A percentile compares a stretch with the other conserved stretches of the same genome.
Conservation (phyloP, 2,113 vertebrate species). For the Capra hircus region DNA sequence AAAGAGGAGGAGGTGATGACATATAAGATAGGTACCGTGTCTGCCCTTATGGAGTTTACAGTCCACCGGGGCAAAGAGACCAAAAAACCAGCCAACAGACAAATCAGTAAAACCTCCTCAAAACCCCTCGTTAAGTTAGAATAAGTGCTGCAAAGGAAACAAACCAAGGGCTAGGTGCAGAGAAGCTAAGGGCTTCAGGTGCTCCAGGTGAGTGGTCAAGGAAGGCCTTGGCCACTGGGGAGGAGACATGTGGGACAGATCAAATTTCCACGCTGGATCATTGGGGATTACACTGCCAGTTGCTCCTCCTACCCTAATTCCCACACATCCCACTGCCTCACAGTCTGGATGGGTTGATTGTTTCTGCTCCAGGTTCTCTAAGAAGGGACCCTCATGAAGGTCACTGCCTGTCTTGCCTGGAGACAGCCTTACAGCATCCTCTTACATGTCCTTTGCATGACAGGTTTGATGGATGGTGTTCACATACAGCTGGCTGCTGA, state of each 20-base stretch:
- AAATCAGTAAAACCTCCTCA: background rate
- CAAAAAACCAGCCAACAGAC: background rate
- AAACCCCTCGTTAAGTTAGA: background rate
- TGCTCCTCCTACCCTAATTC: background rate
- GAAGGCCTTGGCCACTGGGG: background rate
- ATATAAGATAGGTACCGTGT: accelerated
- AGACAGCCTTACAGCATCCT: background rate
- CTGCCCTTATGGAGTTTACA: background rate
- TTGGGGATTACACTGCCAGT: background rate
- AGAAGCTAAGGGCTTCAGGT: background rate
- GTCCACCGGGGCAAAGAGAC: background rate
- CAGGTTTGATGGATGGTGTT: background rate
- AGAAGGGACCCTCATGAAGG: background rate
- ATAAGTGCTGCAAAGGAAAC: background rate
- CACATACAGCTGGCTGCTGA: background rate
- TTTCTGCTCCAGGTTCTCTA: background rate
- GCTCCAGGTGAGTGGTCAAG: background rate
- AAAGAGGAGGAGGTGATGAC: background rate
- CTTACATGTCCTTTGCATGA: accelerated
- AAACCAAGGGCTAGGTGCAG: background rate
- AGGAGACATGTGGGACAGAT: background rate
- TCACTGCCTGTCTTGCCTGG: background rate
- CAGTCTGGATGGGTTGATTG: background rate
- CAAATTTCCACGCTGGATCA: background rate
- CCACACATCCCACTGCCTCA: background rate